A percentile compares a stretch with the other conserved stretches of the same genome.
These are phyloP conservation scores for Drosophila tripunctata DNA, from an alignment of 2,888 invertebrate genomes.

Conservation along the genomic window DNA sequence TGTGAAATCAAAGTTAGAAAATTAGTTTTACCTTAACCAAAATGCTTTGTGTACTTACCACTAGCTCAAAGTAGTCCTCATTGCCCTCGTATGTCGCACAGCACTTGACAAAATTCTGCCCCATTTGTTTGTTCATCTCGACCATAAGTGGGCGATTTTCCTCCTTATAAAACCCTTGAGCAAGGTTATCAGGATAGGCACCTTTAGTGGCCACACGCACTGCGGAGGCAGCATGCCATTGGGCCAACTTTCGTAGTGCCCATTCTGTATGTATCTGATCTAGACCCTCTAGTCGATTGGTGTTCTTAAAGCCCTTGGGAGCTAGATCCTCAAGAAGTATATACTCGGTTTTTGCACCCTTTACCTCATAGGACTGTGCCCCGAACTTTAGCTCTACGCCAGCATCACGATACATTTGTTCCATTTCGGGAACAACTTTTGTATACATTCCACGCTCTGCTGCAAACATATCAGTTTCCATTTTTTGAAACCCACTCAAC, in stretches of 20 bases:
- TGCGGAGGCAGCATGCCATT: constrained; percentile 77
- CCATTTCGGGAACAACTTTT: constrained; percentile 68
- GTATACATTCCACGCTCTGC: constrained; percentile 71
- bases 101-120: constrained; percentile 4
- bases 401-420: constrained; percentile 61
- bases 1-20: not conserved
- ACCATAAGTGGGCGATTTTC: constrained; percentile 2
- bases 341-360: constrained; percentile 37
- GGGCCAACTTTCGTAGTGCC: constrained; percentile 64
- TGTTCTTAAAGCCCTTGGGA: constrained; percentile 55
- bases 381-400: constrained; percentile 58
- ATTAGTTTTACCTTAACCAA: not conserved
- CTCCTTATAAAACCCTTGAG: constrained; percentile 5
- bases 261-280: constrained; percentile 61
- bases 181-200: constrained; percentile 14
- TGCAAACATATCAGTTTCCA: constrained; percentile 59
- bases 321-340: constrained; percentile 71
- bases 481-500: constrained; percentile 24
- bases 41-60: not conserved
- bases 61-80: constrained; percentile 17
- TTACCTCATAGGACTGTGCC: constrained; percentile 47
- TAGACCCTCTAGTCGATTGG: constrained; percentile 62
- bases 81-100: constrained; percentile 16
- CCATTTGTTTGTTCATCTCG: not conserved
- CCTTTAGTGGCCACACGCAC: constrained; percentile 56